phyloP scores from a whole-genome alignment of 2,888 invertebrate genomes.

The Sinotaia quadrata region DNA sequence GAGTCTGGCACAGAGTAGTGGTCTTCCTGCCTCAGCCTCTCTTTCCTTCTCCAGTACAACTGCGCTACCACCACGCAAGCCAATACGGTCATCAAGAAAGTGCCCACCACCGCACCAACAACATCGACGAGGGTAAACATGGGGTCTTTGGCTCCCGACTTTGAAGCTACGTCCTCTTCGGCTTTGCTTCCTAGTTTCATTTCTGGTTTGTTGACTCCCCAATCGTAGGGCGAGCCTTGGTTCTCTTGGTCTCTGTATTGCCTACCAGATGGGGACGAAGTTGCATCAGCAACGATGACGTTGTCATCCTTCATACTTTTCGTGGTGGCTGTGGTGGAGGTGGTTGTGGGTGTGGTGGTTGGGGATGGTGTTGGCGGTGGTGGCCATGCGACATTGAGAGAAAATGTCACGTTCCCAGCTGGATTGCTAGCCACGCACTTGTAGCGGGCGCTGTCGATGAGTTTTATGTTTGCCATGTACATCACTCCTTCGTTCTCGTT shows the following conservation, averaged over 20 bases:
- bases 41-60: slow-evolving; percentile 46
- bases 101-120: slow-evolving; percentile 69
- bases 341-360: slow-evolving; percentile 33
- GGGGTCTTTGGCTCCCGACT: background rate
- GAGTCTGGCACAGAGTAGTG: slow-evolving; percentile 40
- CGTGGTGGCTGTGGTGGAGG: slow-evolving; percentile 16
- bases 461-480: slow-evolving; percentile 54
- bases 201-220: slow-evolving; percentile 38
- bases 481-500: slow-evolving; percentile 61
- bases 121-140: slow-evolving; percentile 65
- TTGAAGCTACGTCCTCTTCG: background rate
- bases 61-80: slow-evolving; percentile 64
- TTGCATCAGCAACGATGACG: slow-evolving; percentile 30
- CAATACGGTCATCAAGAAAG: slow-evolving; percentile 67
- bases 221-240: slow-evolving; percentile 31
- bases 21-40: slow-evolving; percentile 36
- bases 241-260: slow-evolving; percentile 26
- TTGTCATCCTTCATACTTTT: slow-evolving; percentile 22
- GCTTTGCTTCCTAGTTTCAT: slow-evolving; percentile 18
- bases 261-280: slow-evolving; percentile 18
- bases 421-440: slow-evolving; percentile 70
- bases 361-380: slow-evolving; percentile 30
- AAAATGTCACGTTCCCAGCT: slow-evolving; percentile 69
- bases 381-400: slow-evolving; percentile 69
- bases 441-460: slow-evolving; percentile 59